Base-by-base conservation (phyloP, 1,140 invertebrate species). In the Drosophila melanica region DNA sequence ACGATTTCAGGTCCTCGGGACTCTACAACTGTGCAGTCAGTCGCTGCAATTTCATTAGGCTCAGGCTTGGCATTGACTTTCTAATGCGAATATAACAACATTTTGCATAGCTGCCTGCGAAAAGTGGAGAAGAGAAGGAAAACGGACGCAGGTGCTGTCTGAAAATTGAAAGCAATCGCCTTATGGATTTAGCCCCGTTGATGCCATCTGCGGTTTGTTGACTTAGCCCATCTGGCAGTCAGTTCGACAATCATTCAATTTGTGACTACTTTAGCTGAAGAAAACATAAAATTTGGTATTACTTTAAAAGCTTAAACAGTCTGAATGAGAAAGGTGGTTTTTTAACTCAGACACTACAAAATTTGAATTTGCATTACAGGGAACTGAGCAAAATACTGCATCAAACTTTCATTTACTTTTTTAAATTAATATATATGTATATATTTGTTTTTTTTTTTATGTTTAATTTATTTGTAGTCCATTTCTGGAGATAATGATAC, bases 21-120 rank as follows among this genome's bases (percentile, higher is more conserved):
- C 6, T 27, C 27, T 27, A 27, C 6, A 27, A 6, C 58, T 74
- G 53, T 65, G 69, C 48, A 55, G 48, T 69, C 50, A 60, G 48
- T 42, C 45, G 57, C 37, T 67, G 74, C 69, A 73, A 73, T 76
- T 76, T 73, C 74, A 73, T 76, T 76, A 60, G 57, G 37, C 50
- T 51, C 10, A 33, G 47, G 30, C 16, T 53, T 60, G 54, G 47
- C 60, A 64, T 71, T 65, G 62, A 59, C 55, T 72, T 47, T 64
- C 37, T 11, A 12, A 35, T 27, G 53, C 39, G 33, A 35, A 35
- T 35, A 9, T 60, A 66, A 23, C 35, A 9, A 39, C 62, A 51
- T 45, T 65, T 54, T 44, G 18, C 47, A 35, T 58, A 55, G 20
- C 27, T 27, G 1, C 27, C 27, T 27, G 3, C 27, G 6, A 7